phyloP scores from a whole-genome alignment of 2,113 vertebrate genomes.

The Bungarus multicinctus region DNA sequence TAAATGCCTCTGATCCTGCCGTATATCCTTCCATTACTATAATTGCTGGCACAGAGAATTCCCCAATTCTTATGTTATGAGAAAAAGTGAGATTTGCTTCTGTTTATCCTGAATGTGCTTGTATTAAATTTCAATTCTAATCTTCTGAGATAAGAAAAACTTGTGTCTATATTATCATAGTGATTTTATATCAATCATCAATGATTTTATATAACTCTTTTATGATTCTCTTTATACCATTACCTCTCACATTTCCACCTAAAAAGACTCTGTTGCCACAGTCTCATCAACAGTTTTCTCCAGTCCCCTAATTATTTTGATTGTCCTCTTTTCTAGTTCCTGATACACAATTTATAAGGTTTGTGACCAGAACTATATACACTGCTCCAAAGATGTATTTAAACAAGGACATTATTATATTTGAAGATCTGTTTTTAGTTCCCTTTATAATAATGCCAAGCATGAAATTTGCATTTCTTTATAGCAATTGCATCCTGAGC shows the following conservation, averaged over 20 bases:
- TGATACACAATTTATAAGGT: not conserved
- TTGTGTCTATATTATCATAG: not conserved
- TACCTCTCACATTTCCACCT: not conserved
- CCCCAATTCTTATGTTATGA: not conserved
- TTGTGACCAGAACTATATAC: not conserved
- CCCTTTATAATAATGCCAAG: not conserved
- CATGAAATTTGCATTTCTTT: not conserved
- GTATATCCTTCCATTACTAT: not conserved
- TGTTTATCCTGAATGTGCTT: not conserved
- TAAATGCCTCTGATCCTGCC: not conserved
- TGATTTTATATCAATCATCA: not conserved
- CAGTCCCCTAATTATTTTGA: not conserved
- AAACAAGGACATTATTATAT: not conserved
- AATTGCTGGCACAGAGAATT: not conserved
- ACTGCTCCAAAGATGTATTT: not conserved
- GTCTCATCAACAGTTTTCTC: not conserved
- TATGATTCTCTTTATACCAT: not conserved
- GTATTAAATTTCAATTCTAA: not conserved
- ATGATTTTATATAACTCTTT: not conserved
- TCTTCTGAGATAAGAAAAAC: not conserved
- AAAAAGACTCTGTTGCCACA: not conserved
- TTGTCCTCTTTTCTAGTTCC: not conserved
- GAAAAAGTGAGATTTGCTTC: not conserved
- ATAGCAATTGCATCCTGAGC: not conserved
- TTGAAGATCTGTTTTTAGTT: not conserved